These are phyloP conservation scores for Chloroclysta siterata DNA, from an alignment of 2,888 invertebrate genomes.

Conservation along the genomic window DNA sequence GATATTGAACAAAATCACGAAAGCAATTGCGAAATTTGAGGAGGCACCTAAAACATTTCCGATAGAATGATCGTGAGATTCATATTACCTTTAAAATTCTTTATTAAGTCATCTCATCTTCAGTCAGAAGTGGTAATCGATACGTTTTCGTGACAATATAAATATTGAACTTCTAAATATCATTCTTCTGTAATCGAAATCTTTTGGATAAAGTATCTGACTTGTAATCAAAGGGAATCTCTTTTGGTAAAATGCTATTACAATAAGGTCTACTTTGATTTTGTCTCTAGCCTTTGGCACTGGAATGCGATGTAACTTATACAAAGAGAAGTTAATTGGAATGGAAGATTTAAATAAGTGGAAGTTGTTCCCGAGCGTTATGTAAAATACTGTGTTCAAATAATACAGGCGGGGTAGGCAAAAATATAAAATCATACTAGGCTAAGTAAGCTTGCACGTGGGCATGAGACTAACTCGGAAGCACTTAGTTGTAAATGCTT, in stretches of 20 bases:
- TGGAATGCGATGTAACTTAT: slow-evolving; percentile 6
- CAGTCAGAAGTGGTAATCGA: slow-evolving; percentile 45
- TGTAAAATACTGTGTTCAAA: no score
- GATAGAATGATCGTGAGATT: slow-evolving; percentile 42
- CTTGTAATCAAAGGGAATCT: slow-evolving; percentile 29
- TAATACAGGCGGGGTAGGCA: no score
- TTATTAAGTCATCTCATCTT: slow-evolving; percentile 47
- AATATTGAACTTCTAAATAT: slow-evolving; percentile 41
- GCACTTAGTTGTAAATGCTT: no score
- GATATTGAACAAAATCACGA: slow-evolving; percentile 38
- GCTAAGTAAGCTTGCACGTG: no score
- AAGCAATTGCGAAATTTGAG: slow-evolving; percentile 44
- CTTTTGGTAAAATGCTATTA: slow-evolving; percentile 15
- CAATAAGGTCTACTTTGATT: slow-evolving; percentile 19
- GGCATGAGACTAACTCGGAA: no score
- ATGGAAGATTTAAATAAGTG: background rate
- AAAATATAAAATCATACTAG: no score
- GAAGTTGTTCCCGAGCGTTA: no score
- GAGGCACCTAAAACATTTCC: slow-evolving; percentile 43
- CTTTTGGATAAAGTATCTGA: slow-evolving; percentile 21
- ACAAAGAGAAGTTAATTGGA: slow-evolving; percentile 11
- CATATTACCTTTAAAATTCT: slow-evolving; percentile 49
- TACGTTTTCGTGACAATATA: slow-evolving; percentile 41
- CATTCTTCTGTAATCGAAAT: slow-evolving; percentile 29
- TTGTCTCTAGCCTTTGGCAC: slow-evolving; percentile 8